Percentiles rank a stretch among this genome's conserved stretches.
phyloP scores from a whole-genome alignment of 2,888 invertebrate species.

The Lymantria dispar region DNA sequence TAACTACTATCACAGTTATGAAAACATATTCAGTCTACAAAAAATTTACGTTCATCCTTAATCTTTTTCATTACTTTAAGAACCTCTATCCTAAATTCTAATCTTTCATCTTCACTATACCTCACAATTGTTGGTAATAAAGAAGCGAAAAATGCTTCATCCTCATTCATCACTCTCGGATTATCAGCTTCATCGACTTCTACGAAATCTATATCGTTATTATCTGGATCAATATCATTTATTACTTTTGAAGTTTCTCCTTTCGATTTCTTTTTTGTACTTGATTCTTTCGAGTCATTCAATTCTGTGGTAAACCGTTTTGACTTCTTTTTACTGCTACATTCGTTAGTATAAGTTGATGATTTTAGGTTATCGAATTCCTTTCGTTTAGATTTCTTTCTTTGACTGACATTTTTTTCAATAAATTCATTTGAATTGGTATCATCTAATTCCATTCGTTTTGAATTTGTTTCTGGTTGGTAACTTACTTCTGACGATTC shows the following conservation, averaged over 20 bases:
- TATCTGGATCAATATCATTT: conserved; percentile 11
- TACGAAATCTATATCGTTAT: conserved; percentile 43
- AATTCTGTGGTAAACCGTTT: conserved; percentile 21
- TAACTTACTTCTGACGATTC: conserved; percentile 9
- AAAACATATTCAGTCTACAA: neutral
- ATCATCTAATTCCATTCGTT: conserved; percentile 11
- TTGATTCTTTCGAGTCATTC: conserved; percentile 5
- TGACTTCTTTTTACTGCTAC: conserved; percentile 25
- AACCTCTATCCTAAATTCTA: conserved; percentile 71
- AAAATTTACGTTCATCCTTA: conserved; percentile 53
- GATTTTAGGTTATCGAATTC: conserved; percentile 17
- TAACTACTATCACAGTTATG: no score
- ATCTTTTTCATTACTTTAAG: conserved; percentile 65
- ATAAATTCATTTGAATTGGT: conserved; percentile 7
- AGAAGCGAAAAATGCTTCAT: conserved; percentile 75
- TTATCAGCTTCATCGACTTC: conserved; percentile 53
- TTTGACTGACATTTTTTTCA: conserved; percentile 14
- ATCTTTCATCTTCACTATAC: conserved; percentile 65
- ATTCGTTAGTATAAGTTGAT: conserved; percentile 10
- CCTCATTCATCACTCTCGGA: conserved; percentile 71
- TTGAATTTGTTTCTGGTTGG: conserved; percentile 9
- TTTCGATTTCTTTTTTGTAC: conserved; percentile 22
- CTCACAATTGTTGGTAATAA: conserved; percentile 66
- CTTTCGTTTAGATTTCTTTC: conserved; percentile 37
- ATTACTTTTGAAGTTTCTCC: conserved; percentile 1